Base-by-base conservation (phyloP, 2,797 vertebrate genomes). In the Chanos chanos region DNA sequence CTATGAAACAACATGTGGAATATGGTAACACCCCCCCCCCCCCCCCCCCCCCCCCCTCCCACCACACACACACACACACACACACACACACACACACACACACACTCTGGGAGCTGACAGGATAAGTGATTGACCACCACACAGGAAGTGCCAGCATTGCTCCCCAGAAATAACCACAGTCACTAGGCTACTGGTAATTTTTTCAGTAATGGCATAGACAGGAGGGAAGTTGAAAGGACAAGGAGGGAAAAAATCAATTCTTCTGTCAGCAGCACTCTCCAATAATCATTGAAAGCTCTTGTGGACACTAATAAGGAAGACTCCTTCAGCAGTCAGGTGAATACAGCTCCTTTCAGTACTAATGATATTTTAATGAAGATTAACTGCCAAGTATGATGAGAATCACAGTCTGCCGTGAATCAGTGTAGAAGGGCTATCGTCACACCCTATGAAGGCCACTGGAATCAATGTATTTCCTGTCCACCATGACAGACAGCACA, bases 231-330 rank as follows among this genome's bases (percentile, higher is more conserved):
- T 44, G 47, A 15, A 41, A 48, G 44, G 48, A 40, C 52, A 30
- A 10, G 48, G 13, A 4, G 3, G 52, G 36, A 39, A 27, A 24
- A 48, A 70, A 76, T 66, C 63, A 24, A 67, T 70, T n/a, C 8
- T 16, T 51, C 59, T 53, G 33, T 57, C 33, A 37, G 53, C 31
- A 24, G 52, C 47, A 59, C 56, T 43, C 30, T 70, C 50, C 34
- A 41, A 57, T 55, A 73, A 64, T 72, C 31, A 59, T 61, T 64
- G 22, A 57, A 34, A 41, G 22, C 47, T 49, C 45, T 56, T 57
- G 36, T 49, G 52, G 22, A 36, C 44, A 48, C 47, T 69, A 59
- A 70, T 74, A 63, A 76, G 54, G 62, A 18, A n/a, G n/a, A n/a
- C n/a, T 21, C 44, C 28, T 30, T 59, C 47, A 60, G 55, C 39